A percentile compares a stretch with the other conserved stretches of the same genome.
Evolutionary conservation across 2,113 vertebrate species (phyloP).

Genomic region (Triplophysa dalaica): DNA sequence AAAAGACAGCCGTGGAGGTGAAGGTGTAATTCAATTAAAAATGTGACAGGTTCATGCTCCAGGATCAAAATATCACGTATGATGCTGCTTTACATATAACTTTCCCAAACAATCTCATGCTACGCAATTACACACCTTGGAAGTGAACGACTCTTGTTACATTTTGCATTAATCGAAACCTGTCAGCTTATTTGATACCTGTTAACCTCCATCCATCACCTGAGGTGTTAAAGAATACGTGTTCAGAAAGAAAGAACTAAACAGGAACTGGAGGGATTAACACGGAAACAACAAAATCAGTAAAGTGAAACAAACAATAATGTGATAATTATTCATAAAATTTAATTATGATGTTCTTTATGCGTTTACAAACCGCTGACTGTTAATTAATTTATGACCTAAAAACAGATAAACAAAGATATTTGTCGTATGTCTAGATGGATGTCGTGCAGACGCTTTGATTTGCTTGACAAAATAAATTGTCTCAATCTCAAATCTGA

Average conservation of each 20-base stretch:
- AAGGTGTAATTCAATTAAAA: too few species aligned
- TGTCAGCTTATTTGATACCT: not conserved
- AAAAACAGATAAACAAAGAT: too few species aligned
- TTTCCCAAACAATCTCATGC: constrained; percentile 6
- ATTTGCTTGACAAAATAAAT: too few species aligned
- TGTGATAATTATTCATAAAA: not conserved
- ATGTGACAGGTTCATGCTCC: too few species aligned
- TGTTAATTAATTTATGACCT: not conserved
- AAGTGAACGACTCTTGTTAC: not conserved
- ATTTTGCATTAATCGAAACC: not conserved
- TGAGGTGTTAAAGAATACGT: not conserved
- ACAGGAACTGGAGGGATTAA: not conserved
- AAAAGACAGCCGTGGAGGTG: not conserved
- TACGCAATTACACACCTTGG: not conserved
- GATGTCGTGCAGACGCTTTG: too few species aligned
- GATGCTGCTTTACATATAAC: not conserved
- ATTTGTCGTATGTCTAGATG: too few species aligned
- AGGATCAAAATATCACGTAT: not conserved
- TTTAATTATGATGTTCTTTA: not conserved
- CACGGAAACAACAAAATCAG: not conserved
- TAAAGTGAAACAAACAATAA: not conserved
- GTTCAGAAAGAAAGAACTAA: not conserved
- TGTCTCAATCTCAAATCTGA: too few species aligned
- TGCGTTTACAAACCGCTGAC: not conserved
- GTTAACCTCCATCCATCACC: not conserved